Percentiles rank a stretch among this genome's conserved stretches.
Evolutionary conservation across 2,113 vertebrate genomes (phyloP).

Genomic region (Sander vitreus): DNA sequence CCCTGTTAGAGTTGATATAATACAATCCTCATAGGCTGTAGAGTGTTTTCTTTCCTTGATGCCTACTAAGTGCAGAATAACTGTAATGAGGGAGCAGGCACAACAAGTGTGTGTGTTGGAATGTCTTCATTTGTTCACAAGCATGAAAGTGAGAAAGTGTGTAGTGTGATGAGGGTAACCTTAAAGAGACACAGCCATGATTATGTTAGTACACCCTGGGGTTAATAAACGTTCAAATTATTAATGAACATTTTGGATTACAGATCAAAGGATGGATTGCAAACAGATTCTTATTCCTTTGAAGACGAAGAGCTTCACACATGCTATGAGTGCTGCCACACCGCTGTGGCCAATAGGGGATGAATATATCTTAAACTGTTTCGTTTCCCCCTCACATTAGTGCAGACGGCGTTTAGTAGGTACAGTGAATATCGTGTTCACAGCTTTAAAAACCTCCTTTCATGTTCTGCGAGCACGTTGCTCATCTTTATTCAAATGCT

Average conservation of each 20-base stretch:
- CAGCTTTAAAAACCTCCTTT: slow-evolving; percentile 51
- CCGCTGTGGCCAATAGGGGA: not conserved
- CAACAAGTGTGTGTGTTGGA: not conserved
- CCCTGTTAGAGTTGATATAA: not conserved
- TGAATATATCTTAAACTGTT: slow-evolving; percentile 37
- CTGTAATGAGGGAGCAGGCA: not conserved
- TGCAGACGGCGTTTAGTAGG: not conserved
- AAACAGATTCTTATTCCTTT: slow-evolving; percentile 18
- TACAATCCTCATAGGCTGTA: not conserved
- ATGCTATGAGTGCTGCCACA: not conserved
- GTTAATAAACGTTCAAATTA: slow-evolving; percentile 29
- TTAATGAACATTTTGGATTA: slow-evolving; percentile 22
- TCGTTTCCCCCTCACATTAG: slow-evolving; percentile 24
- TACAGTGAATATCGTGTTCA: slow-evolving; percentile 25
- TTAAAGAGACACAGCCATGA: not conserved
- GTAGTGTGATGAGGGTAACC: not conserved
- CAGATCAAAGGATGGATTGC: slow-evolving; percentile 32
- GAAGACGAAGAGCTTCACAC: slow-evolving; percentile 40
- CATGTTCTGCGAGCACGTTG: slow-evolving; percentile 18
- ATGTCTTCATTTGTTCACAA: not conserved
- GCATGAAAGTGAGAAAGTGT: not conserved
- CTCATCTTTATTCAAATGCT: slow-evolving; percentile 63
- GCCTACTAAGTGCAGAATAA: not conserved
- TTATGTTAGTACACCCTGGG: slow-evolving; percentile 21
- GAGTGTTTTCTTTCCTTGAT: not conserved